These are phyloP conservation scores for Sarcophaga peregrina DNA, from an alignment of 1,140 invertebrate species.

Conservation along the genomic window DNA sequence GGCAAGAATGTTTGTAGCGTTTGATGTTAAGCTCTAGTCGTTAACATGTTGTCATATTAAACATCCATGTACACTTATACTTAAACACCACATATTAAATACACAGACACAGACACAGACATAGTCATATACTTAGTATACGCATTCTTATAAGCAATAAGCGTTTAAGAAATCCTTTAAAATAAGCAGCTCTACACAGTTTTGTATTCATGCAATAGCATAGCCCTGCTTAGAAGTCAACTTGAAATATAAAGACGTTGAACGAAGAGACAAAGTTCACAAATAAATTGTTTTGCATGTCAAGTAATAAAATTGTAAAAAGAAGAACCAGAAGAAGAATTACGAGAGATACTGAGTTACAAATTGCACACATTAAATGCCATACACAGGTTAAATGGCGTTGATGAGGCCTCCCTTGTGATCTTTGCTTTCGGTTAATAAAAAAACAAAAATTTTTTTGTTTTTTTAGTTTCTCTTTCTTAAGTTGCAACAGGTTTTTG, in stretches of 20 bases:
- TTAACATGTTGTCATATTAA: constrained; percentile 37
- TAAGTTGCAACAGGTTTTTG: too few species aligned
- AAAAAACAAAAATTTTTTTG: too few species aligned
- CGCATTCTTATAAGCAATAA: neutral
- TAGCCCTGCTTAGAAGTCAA: neutral
- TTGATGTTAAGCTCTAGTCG: constrained; percentile 22
- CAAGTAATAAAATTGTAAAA: constrained; percentile 16
- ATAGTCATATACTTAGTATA: neutral
- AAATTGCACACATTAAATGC: constrained; percentile 1
- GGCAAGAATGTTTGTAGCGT: neutral
- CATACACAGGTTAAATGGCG: constrained; percentile 4
- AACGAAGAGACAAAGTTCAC: neutral
- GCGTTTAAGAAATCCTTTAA: neutral
- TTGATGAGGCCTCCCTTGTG: neutral
- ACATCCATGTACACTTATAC: neutral
- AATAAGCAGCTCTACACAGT: neutral
- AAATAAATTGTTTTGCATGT: constrained; percentile 25
- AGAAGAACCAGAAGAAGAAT: too few species aligned
- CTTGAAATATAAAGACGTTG: neutral
- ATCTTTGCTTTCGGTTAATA: too few species aligned
- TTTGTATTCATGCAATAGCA: too few species aligned
- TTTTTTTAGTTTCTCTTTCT: too few species aligned
- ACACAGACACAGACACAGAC: neutral
- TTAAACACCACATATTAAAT: neutral
- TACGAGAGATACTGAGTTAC: too few species aligned